These are phyloP conservation scores for Dorcus hopei DNA, from an alignment of 2,888 invertebrate species.

Conservation along the genomic window DNA sequence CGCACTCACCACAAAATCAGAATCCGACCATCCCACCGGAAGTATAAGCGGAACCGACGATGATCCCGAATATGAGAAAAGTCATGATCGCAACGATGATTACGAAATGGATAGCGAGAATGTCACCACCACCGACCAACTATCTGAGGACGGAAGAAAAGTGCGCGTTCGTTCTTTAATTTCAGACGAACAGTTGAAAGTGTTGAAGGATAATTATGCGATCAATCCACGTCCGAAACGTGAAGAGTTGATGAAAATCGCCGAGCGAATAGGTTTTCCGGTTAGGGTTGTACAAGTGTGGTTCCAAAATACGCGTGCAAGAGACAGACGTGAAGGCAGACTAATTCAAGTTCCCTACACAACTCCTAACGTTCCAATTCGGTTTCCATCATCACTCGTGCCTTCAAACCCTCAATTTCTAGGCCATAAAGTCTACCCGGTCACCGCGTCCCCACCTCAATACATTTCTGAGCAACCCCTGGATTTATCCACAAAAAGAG, in stretches of 20 bases:
- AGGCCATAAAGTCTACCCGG: slow-evolving; percentile 26
- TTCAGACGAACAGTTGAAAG: slow-evolving; percentile 87
- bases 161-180: slow-evolving; percentile 91
- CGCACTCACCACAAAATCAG: slow-evolving; percentile 55
- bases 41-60: slow-evolving; percentile 62
- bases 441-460: slow-evolving; percentile 27
- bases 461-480: slow-evolving; percentile 72
- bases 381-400: slow-evolving; percentile 32
- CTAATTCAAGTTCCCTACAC: slow-evolving; percentile 48
- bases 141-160: slow-evolving; percentile 63
- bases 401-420: slow-evolving; percentile 38
- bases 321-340: slow-evolving; percentile 72
- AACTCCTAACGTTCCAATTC: slow-evolving; percentile 31
- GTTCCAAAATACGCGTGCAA: slow-evolving; percentile 94
- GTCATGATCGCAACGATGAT: slow-evolving; percentile 53
- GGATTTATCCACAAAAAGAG: slow-evolving; percentile 85
- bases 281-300: slow-evolving; percentile 87
- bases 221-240: slow-evolving; percentile 90
- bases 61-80: slow-evolving; percentile 50
- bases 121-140: slow-evolving; percentile 48
- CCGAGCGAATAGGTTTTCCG: slow-evolving; percentile 70
- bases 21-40: slow-evolving; percentile 54
- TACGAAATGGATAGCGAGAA: slow-evolving; percentile 57
- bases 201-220: slow-evolving; percentile 86
- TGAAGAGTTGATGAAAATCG: slow-evolving; percentile 88